These are phyloP conservation scores for Lonchura striata DNA, from an alignment of 2,113 vertebrate species.

Conservation along the genomic window DNA sequence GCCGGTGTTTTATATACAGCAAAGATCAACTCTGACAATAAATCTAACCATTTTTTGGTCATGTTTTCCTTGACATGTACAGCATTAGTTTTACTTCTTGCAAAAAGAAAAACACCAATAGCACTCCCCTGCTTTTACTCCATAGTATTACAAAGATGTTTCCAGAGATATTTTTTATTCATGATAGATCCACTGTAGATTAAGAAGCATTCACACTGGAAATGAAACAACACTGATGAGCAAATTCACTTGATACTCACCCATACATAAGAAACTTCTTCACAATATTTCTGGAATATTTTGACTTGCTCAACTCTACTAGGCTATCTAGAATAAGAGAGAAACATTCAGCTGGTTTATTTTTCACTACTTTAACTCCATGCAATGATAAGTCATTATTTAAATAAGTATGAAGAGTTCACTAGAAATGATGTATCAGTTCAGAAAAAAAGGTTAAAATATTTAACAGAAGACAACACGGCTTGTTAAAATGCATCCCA, in stretches of 20 bases:
- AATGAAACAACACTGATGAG: not conserved
- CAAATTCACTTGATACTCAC: conserved; percentile 72
- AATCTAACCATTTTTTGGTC: not conserved
- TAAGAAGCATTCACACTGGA: not conserved
- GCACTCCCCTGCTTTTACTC: not conserved
- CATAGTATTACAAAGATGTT: not conserved
- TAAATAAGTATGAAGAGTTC: not conserved
- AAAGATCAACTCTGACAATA: not conserved
- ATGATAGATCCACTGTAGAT: rapidly evolving
- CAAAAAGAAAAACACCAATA: not conserved
- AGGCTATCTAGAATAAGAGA: conserved; percentile 77
- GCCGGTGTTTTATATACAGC: not conserved
- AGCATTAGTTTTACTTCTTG: not conserved
- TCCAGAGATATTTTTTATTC: not conserved
- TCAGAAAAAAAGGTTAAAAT: not conserved
- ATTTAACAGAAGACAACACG: not conserved
- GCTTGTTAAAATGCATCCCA: not conserved
- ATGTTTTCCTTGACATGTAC: not conserved
- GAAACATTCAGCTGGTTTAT: not conserved
- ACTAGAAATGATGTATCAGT: not conserved
- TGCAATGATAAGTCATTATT: not conserved
- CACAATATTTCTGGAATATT: conserved; percentile 92
- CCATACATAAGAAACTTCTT: conserved; percentile 97
- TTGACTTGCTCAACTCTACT: conserved; percentile 87
- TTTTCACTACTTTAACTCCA: not conserved